Evolutionary conservation across 2,113 vertebrate genomes (phyloP), one percentile per base, ranked within the genome.

Genomic region (Podilymbus podiceps): DNA sequence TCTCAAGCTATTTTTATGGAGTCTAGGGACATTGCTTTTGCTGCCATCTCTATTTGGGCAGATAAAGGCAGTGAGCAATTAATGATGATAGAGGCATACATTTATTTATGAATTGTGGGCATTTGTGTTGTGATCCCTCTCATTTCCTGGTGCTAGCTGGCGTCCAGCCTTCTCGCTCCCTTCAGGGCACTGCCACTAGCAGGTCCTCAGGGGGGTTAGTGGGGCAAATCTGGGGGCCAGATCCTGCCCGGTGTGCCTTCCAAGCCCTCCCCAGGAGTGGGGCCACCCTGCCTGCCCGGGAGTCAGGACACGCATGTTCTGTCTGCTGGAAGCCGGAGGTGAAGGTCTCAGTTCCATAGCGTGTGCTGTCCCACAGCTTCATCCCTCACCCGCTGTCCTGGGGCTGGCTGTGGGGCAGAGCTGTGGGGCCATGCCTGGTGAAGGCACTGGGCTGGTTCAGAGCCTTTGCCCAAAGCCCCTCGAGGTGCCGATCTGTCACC

Each of bases 51-150:
- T 40, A 0, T 55, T 18, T 69, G 19, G 24, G 49, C 4, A 0
- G 15, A 69, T 42, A 15, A 63, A 66, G 49, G n/a, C 18, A 27
- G 42, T 8, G 40, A 4, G 8, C 7, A 17, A 42, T 18, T 23
- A 38, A 15, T 15, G 25, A 27, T 0, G 8, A 42, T 4, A 21
- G 14, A 47, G 40, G 28, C 17, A 47, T 5, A 14, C 0, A 1
- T 40, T 58, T 28, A 30, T 22, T 23, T 4, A 15, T 38, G 40
- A 78, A 25, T 16, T 5, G 10, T 15, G 16, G 11, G 50, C 28
- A 42, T 23, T 42, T 52, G 38, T 33, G 38, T 25, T 33, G 25
- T 0, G 2, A 23, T 60, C 2, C 15, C 38, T 11, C 23, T 50
- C 3, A 9, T 49, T 35, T 30, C 56, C 49, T 2, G 1, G 14